A percentile compares a stretch with the other conserved stretches of the same genome.
phyloP scores from a whole-genome alignment of 2,797 vertebrate species.

The Diglossa cyanea region DNA sequence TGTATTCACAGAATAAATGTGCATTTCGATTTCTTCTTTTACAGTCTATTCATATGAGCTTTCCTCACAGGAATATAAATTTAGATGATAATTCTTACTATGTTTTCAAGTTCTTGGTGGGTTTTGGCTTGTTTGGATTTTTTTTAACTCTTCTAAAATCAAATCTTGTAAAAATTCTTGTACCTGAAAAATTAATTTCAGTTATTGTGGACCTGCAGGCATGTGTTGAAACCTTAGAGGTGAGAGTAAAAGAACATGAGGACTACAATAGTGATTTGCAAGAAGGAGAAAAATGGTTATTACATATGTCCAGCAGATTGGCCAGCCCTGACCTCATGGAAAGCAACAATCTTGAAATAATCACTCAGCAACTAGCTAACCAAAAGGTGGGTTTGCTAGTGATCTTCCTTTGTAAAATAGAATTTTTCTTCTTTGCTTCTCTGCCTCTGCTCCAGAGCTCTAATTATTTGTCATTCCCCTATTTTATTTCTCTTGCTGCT shows the following conservation, averaged over 20 bases:
- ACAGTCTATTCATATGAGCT: not conserved
- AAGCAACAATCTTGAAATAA: constrained; percentile 84
- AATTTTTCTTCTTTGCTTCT: not conserved
- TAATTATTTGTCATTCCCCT: not conserved
- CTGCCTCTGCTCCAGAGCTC: not conserved
- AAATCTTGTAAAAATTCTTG: not conserved
- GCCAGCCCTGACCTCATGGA: constrained; percentile 88
- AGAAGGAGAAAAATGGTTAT: constrained; percentile 93
- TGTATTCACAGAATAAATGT: not conserved
- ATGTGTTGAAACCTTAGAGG: constrained; percentile 81
- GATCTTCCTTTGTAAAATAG: not conserved
- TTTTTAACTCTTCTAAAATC: not conserved
- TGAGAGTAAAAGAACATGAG: constrained; percentile 91
- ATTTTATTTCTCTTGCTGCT: not conserved
- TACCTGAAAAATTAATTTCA: not conserved
- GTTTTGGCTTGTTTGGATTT: not conserved
- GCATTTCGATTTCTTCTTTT: not conserved
- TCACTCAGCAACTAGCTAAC: constrained; percentile 91
- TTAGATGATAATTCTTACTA: not conserved
- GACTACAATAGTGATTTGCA: constrained; percentile 91
- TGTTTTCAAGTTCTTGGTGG: not conserved
- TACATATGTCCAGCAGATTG: constrained; percentile 95
- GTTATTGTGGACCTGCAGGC: constrained; percentile 67
- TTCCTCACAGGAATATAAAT: not conserved
- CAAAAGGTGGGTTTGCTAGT: constrained; percentile 85